Base-by-base conservation (phyloP, 1,140 invertebrate genomes). In the Hyles vespertilio region DNA sequence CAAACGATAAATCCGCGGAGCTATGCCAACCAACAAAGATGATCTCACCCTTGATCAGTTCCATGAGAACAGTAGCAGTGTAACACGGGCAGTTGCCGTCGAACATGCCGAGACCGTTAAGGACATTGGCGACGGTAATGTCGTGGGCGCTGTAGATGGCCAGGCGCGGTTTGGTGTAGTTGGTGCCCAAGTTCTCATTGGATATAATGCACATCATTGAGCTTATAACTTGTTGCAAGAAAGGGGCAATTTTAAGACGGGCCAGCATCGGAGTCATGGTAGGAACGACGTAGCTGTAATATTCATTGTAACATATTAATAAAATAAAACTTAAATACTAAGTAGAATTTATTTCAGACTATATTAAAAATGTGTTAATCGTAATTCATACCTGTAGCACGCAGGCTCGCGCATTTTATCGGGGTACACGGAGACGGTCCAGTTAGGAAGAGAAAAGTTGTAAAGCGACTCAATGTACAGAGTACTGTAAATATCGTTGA, bases 91-190 rank as follows among this genome's bases (percentile, higher is more conserved):
- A 92, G 55, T 94, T 93, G 3, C 89, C 87, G 56, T 97, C 91
- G 77, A 93, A 98, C 3, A 97, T 67, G 10, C 92, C 91, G 33
- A 98, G 81, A 0, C 93, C 90, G 77, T 93, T 93, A 3, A 98
- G 88, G 34, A 97, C 69, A 69, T 93, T 94, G 0, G 94, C 93
- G 6, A 98, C 78, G 0, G 95, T 97, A 3, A 93, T 93, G 81
- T 98, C 97, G 80, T 98, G 96, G 33, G 91, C 94, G 72, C 94
- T 96, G 70, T 95, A 96, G 32, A 96, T 90, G 72, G 92, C 92
- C 50, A 96, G 62, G 67, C 94, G 95, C 40, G 92, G 89, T 63
- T 92, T 49, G 8, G 51, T 54, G 2, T 72, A 4, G 58, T 66
- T 5, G n/a, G 59, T 69, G 3, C 33, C 32, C 5, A 32, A 32